Evolutionary conservation across 2,888 invertebrate genomes (phyloP).

Genomic region (Machimus rusticus): DNA sequence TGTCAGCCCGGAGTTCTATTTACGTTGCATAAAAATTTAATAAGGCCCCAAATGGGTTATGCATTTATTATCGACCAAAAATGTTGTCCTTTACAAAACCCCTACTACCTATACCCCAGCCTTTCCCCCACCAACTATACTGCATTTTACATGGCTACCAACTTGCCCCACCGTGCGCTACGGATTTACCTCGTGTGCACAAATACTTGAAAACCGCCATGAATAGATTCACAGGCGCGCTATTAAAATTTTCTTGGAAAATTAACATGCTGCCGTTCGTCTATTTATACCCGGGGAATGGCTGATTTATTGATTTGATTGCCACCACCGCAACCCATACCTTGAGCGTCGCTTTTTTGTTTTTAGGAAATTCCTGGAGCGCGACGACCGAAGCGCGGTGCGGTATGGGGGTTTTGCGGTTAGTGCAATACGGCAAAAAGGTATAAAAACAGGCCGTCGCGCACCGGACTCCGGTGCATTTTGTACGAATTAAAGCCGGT

Average conservation of each 20-base stretch:
- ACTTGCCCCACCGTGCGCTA: neutral
- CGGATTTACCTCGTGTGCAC: neutral
- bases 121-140: neutral
- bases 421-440: neutral
- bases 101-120: neutral
- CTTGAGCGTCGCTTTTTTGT: neutral
- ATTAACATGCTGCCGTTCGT: neutral
- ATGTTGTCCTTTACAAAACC: neutral
- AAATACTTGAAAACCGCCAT: neutral
- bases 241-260: conserved; percentile 16
- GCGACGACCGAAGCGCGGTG: neutral
- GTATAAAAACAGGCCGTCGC: neutral
- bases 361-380: neutral
- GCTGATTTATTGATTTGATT: conserved; percentile 12
- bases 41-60: neutral
- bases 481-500: neutral
- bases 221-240: neutral
- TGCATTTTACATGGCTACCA: no score
- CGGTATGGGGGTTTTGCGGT: neutral
- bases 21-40: neutral
- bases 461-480: neutral
- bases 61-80: neutral
- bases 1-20: neutral
- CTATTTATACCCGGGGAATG: neutral
- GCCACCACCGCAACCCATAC: neutral